Evolutionary conservation across 2,888 invertebrate genomes (phyloP).

Genomic region (Nezara viridula): DNA sequence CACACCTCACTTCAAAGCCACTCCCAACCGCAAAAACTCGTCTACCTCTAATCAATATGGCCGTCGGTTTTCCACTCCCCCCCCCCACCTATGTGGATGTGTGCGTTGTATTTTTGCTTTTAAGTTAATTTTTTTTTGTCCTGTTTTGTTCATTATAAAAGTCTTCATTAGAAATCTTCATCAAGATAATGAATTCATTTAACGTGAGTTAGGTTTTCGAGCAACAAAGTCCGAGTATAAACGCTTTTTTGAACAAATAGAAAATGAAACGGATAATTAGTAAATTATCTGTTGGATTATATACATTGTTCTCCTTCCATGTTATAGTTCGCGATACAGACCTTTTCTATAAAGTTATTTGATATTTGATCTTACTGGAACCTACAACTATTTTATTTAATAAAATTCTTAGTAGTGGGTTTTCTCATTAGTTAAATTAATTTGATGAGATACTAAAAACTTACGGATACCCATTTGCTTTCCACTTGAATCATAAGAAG

Average conservation of each 20-base stretch:
- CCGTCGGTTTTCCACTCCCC: neutral
- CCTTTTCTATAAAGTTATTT: no score
- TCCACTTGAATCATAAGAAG: no score
- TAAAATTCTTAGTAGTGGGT: no score
- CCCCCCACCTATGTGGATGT: neutral
- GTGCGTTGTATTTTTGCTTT: constrained; percentile 25
- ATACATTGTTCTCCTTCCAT: neutral
- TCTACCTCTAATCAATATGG: constrained; percentile 41
- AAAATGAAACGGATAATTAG: neutral
- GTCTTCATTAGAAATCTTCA: constrained; percentile 35
- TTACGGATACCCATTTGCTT: no score
- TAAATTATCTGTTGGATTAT: neutral
- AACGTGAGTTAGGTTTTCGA: neutral
- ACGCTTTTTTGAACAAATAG: neutral
- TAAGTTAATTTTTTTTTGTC: constrained; percentile 11
- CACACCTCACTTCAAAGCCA: constrained; percentile 56
- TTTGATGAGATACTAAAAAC: no score
- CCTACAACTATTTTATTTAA: no score
- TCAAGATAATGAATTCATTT: constrained; percentile 29
- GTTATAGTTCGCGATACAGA: no score
- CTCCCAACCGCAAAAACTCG: constrained; percentile 23
- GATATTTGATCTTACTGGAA: no score
- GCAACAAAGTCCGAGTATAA: neutral
- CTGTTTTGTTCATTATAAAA: neutral
- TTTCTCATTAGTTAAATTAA: no score